Evolutionary conservation across 2,113 vertebrate genomes (phyloP), one percentile per base, ranked within the genome.

Genomic region (Cyprinodon tularosa): DNA sequence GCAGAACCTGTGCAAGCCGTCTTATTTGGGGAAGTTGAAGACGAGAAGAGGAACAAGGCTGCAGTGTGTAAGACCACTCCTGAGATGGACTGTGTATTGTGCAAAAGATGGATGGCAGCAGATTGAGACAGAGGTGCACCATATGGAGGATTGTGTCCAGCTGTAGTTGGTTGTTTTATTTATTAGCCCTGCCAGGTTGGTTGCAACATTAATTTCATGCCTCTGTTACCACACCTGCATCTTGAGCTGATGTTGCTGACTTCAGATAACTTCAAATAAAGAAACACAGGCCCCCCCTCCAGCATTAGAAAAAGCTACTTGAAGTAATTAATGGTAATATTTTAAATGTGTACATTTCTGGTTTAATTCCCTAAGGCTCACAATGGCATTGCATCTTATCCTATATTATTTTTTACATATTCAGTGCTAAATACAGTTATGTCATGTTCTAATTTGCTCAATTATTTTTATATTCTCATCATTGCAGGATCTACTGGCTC

Each of bases 121-220:
- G 68, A 74, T 71, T 60, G 78, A 83, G 70, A 62, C 62, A 36
- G 82, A 78, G 69, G 57, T 20, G 12, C 71, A 65, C 78, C 87
- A 86, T 87, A 91, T 84, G 87, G 84, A 69, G 68, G 69, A 14
- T 67, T 65, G 61, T 69, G 74, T 67, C 62, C 66, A 76, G 68
- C 84, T 72, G 72, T 71, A 80, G 81, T 65, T 53, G 86, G 68
- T 88, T 89, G 85, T 90, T 90, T 92, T 89, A 92, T 90, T 89
- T 89, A 90, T 90, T 88, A 88, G 73, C 88, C 70, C 73, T 83
- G 89, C 88, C 88, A 87, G 83, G 75, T 83, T 84, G 77, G 66
- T 76, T 78, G 83, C 80, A 71, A 85, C 85, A 80, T 86, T 90
- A 76, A 91, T 92, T 89, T 91, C 85, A 90, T 88, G 88, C 84